A percentile compares a stretch with the other conserved stretches of the same genome.
phyloP scores from a whole-genome alignment of 2,113 vertebrate species.

The Shinisaurus crocodilurus region DNA sequence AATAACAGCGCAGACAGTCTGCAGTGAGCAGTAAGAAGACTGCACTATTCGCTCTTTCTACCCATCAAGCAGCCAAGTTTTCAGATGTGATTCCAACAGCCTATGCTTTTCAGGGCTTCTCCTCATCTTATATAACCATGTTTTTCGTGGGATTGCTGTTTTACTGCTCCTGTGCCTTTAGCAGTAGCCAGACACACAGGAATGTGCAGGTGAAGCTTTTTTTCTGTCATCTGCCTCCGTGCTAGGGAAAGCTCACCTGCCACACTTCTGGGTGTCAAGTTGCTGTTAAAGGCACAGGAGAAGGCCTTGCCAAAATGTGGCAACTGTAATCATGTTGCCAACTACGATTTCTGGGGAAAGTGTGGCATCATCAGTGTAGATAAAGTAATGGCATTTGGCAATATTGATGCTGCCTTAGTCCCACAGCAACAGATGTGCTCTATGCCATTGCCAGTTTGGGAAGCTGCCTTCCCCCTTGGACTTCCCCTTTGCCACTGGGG shows the following conservation, averaged over 20 bases:
- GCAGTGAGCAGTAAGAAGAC: not conserved
- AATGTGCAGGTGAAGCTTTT: not conserved
- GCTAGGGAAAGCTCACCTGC: not conserved
- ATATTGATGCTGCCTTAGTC: not conserved
- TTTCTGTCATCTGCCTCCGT: not conserved
- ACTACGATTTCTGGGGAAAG: not conserved
- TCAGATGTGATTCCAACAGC: not conserved
- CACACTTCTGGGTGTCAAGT: not conserved
- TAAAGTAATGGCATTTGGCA: not conserved
- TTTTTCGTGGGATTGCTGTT: not conserved
- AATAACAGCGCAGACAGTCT: not conserved
- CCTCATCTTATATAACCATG: not conserved
- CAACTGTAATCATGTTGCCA: not conserved
- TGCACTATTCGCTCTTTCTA: not conserved
- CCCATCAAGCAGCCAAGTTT: not conserved
- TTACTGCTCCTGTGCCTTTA: not conserved
- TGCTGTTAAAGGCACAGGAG: not conserved
- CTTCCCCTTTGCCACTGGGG: too few species aligned
- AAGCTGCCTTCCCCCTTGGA: not conserved
- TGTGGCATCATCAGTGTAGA: not conserved
- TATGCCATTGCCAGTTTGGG: not conserved
- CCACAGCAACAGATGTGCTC: not conserved
- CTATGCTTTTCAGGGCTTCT: not conserved
- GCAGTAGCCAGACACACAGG: not conserved
- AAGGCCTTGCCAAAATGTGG: not conserved